Percentiles rank a stretch among this genome's conserved stretches.
Conservation (phyloP, 2,797 vertebrate species). For the Odontamblyopus lacepedii region DNA sequence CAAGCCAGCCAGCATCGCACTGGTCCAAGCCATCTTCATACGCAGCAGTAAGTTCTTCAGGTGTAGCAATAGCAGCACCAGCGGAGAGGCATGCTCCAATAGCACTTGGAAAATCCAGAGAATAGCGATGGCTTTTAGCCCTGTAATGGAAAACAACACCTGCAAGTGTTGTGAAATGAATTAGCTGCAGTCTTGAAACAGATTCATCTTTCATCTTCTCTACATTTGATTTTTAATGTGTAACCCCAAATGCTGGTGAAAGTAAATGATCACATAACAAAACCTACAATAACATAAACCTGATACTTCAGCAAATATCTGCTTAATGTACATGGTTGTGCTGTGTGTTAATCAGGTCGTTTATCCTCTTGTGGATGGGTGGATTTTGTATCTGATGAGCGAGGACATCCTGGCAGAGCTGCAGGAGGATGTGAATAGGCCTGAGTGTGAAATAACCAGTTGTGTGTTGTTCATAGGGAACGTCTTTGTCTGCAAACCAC, state of each 20-base stretch:
- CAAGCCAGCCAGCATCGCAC: conserved; percentile 94
- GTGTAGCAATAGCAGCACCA: conserved; percentile 83
- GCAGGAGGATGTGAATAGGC: conserved; percentile 42
- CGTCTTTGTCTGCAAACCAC: conserved; percentile 52
- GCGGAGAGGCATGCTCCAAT: conserved; percentile 75
- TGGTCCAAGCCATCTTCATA: conserved; percentile 92
- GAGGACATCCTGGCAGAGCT: conserved; percentile 43
- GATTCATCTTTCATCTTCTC: neutral
- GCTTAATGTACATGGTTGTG: conserved; percentile 14
- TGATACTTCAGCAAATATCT: conserved; percentile 19
- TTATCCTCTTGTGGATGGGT: conserved; percentile 34
- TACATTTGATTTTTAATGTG: neutral
- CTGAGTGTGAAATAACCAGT: conserved; percentile 42
- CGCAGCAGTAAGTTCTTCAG: conserved; percentile 84
- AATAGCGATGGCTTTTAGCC: conserved; percentile 81
- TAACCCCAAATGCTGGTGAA: neutral
- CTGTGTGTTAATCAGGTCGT: conserved; percentile 39
- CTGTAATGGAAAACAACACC: conserved; percentile 97
- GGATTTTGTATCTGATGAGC: conserved; percentile 31
- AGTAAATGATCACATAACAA: neutral
- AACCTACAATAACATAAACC: conserved; percentile 11
- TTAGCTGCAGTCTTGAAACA: neutral
- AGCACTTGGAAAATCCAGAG: conserved; percentile 81
- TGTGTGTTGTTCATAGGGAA: conserved; percentile 55
- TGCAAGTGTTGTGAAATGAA: conserved; percentile 47